Evolutionary conservation across 2,888 invertebrate species (phyloP).

Genomic region (Agrochola lychnidis): DNA sequence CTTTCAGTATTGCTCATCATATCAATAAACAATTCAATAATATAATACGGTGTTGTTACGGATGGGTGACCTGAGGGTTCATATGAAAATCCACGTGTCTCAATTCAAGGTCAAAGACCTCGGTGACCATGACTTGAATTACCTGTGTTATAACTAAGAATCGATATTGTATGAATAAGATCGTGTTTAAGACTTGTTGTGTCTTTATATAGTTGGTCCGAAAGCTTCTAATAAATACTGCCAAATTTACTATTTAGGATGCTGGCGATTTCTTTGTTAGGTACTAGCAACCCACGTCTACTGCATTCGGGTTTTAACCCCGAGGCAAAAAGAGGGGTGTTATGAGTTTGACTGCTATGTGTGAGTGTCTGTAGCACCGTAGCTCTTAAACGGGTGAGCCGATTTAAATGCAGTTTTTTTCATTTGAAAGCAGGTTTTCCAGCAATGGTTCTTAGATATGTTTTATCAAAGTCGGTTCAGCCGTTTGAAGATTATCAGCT

Average conservation of each 20-base stretch:
- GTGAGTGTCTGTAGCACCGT: too few species aligned
- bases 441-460: too few species aligned
- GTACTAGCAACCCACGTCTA: too few species aligned
- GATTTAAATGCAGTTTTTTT: too few species aligned
- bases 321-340: too few species aligned
- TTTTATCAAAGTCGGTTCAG: too few species aligned
- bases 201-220: constrained; percentile 14
- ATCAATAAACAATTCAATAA: constrained; percentile 15
- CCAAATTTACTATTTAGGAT: background rate
- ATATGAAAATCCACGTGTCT: background rate
- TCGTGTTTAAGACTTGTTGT: constrained; percentile 9
- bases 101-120: constrained; percentile 14
- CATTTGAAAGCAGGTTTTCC: too few species aligned
- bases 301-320: too few species aligned
- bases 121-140: constrained; percentile 4
- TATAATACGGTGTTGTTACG: background rate
- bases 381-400: too few species aligned
- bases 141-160: constrained; percentile 20
- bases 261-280: too few species aligned
- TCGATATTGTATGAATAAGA: constrained; percentile 16
- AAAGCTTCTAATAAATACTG: background rate
- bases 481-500: too few species aligned
- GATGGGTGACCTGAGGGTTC: background rate
- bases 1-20: background rate
- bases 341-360: too few species aligned